Conservation (phyloP, 1,140 invertebrate genomes). For the Periplaneta americana region DNA sequence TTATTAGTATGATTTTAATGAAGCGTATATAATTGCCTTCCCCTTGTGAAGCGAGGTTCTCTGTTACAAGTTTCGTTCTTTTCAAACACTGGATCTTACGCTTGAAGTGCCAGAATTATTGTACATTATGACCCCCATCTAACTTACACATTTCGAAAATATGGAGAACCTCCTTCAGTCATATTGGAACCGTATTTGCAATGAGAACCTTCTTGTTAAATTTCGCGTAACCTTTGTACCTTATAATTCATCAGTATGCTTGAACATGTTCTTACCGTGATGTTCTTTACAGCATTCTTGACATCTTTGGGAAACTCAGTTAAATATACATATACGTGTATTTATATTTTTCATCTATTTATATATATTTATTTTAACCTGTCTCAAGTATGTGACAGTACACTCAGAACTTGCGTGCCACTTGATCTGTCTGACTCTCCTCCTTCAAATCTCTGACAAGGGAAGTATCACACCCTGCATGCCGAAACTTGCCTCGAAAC, state of each 20-base stretch:
- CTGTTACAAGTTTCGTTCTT: too few species aligned
- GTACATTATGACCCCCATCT: too few species aligned
- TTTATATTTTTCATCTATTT: not conserved
- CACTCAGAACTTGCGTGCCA: too few species aligned
- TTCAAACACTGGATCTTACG: too few species aligned
- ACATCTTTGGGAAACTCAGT: not conserved
- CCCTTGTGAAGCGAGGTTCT: constrained; percentile 1
- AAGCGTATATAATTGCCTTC: constrained; percentile 12
- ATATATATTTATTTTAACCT: too few species aligned
- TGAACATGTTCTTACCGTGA: not conserved
- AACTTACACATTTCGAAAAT: not conserved
- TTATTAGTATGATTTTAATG: not conserved
- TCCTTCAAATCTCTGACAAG: too few species aligned
- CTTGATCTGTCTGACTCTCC: not conserved
- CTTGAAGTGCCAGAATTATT: too few species aligned
- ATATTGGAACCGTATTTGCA: not conserved
- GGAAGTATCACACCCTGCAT: too few species aligned
- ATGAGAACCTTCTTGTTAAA: not conserved
- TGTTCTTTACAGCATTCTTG: not conserved
- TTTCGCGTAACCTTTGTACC: not conserved
- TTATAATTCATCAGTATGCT: not conserved
- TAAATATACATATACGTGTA: not conserved
- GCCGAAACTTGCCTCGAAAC: too few species aligned
- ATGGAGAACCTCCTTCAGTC: not conserved
- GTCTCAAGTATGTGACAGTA: not conserved